These are phyloP conservation scores for Calameuta idolon DNA, from an alignment of 2,888 invertebrate species.

Conservation along the genomic window DNA sequence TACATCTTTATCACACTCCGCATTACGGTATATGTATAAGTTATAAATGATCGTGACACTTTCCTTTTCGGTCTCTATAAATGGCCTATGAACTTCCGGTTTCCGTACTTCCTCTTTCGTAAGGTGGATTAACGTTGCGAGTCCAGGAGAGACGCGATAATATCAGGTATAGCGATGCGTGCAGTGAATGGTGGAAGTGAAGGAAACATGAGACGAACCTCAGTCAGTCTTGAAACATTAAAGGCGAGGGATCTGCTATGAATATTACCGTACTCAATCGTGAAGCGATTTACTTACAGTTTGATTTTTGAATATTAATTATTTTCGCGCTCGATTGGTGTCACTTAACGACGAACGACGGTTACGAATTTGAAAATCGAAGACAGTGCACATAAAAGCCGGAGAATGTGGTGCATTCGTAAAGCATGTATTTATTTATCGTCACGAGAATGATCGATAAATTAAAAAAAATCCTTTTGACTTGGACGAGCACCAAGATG, in stretches of 20 bases:
- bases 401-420: background rate
- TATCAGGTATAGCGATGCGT: background rate
- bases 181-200: background rate
- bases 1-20: background rate
- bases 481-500: background rate
- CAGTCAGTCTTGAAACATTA: background rate
- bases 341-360: background rate
- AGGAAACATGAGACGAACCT: background rate
- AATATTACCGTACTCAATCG: background rate
- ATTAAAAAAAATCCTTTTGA: background rate
- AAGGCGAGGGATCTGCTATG: background rate
- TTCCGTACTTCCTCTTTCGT: slow-evolving; percentile 4
- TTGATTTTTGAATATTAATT: background rate
- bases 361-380: background rate
- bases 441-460: background rate
- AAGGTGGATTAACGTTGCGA: background rate
- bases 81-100: slow-evolving; percentile 2
- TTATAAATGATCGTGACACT: background rate
- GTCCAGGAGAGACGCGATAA: background rate
- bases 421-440: background rate
- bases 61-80: background rate
- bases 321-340: background rate
- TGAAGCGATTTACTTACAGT: background rate
- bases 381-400: background rate
- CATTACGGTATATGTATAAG: background rate